Evolutionary conservation across 2,797 vertebrate genomes (phyloP).

Genomic region (Ataeniobius toweri): DNA sequence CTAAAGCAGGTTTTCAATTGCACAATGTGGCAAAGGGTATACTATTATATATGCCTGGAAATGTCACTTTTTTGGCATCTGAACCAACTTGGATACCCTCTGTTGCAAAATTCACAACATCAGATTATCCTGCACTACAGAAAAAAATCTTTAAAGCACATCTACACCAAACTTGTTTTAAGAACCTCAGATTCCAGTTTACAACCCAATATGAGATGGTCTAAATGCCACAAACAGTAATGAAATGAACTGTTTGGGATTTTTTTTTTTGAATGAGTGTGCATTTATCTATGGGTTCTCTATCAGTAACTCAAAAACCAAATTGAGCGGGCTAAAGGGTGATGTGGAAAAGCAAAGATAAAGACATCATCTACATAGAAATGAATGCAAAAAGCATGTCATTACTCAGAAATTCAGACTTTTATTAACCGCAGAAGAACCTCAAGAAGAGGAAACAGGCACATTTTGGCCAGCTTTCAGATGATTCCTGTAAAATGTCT

Average conservation of each 20-base stretch:
- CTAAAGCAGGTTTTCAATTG: not conserved
- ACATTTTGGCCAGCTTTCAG: constrained; percentile 29
- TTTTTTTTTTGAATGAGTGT: not conserved
- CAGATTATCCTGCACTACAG: too few relatives aligned
- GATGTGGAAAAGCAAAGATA: not conserved
- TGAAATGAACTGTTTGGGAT: not conserved
- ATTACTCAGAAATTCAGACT: too few relatives aligned
- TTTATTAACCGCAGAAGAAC: too few relatives aligned
- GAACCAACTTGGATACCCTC: not conserved
- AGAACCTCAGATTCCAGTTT: not conserved
- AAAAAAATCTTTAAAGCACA: too few relatives aligned
- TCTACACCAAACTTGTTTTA: not conserved
- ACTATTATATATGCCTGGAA: too few relatives aligned
- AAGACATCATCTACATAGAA: not conserved
- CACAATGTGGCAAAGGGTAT: not conserved
- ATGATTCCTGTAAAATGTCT: constrained; percentile 54
- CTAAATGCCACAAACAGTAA: not conserved
- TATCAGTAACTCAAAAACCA: not conserved
- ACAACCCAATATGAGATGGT: not conserved
- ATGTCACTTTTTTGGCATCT: not conserved
- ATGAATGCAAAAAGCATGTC: not conserved
- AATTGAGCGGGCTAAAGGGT: not conserved
- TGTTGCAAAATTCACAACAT: not conserved
- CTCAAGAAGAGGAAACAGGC: not conserved
- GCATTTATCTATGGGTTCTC: not conserved